phyloP scores from a whole-genome alignment of 2,113 vertebrate genomes.

The Podarcis muralis region DNA sequence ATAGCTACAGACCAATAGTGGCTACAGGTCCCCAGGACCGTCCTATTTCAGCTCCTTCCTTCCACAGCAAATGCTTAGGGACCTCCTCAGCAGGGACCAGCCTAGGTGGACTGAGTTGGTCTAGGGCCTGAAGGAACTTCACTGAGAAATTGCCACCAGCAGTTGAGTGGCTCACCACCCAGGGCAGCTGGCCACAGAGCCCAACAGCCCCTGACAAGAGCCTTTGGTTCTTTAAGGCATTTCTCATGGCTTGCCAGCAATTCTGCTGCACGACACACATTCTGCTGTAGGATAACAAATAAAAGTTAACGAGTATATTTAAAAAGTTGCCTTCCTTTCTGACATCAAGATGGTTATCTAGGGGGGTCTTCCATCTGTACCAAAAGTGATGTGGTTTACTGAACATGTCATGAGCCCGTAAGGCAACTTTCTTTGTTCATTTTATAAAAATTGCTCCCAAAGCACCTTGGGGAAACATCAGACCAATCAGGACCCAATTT shows the following conservation, averaged over 20 bases:
- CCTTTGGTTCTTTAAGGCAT: not conserved
- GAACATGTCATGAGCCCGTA: accelerated
- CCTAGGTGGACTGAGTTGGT: not conserved
- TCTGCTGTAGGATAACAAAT: not conserved
- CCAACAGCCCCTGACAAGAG: not conserved
- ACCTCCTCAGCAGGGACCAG: too few relatives aligned
- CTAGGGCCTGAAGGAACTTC: not conserved
- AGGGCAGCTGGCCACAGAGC: not conserved
- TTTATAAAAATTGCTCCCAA: not conserved
- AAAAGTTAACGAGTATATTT: not conserved
- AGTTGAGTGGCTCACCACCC: not conserved
- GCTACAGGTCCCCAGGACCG: too few relatives aligned
- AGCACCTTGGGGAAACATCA: not conserved
- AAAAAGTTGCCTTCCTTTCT: not conserved
- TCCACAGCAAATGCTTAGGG: too few relatives aligned
- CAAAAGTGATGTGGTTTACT: not conserved
- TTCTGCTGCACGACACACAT: not conserved
- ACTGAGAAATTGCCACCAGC: not conserved
- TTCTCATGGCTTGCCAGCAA: not conserved
- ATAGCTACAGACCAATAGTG: too few relatives aligned
- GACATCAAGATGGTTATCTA: not conserved
- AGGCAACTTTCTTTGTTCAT: not conserved
- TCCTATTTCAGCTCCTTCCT: too few relatives aligned
- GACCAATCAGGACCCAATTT: constrained; percentile 1
- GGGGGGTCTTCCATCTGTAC: not conserved